Evolutionary conservation across 2,888 invertebrate species (phyloP).

Genomic region (Netelia inedita): DNA sequence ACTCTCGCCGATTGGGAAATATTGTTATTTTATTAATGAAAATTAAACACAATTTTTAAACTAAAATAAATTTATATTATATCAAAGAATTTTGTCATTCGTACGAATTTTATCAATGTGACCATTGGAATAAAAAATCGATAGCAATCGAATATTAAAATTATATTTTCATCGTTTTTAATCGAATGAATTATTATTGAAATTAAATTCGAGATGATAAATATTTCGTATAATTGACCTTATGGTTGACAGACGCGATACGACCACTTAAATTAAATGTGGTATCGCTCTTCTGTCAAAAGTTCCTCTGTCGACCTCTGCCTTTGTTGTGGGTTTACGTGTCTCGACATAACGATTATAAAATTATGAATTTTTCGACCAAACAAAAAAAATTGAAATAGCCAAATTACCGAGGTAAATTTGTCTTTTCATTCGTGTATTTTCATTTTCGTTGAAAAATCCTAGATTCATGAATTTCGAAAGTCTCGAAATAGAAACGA

Average conservation of each 20-base stretch:
- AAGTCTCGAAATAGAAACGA: constrained; percentile 63
- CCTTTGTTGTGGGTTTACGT: too few species aligned
- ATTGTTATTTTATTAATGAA: too few species aligned
- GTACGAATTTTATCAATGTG: too few species aligned
- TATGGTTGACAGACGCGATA: constrained; percentile 5
- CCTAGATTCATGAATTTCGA: constrained; percentile 52
- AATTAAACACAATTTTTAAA: too few species aligned
- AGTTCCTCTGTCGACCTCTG: too few species aligned
- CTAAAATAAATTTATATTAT: too few species aligned
- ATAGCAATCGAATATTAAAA: too few species aligned
- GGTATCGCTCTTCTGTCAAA: background rate
- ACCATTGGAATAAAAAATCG: too few species aligned
- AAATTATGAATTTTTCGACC: constrained; percentile 35
- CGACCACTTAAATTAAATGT: constrained; percentile 29
- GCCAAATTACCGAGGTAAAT: background rate
- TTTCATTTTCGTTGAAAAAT: constrained; percentile 35
- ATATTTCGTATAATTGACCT: constrained; percentile 17
- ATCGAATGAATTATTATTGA: background rate
- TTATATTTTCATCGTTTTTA: too few species aligned
- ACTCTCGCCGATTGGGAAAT: background rate
- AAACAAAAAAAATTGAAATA: background rate
- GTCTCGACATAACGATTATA: background rate
- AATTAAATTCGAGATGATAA: background rate
- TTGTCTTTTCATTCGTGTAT: constrained; percentile 40
- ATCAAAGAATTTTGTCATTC: too few species aligned